Base-by-base conservation (phyloP, 37 sponge, comb jelly and placozoan species). In the Spongia lamella region DNA sequence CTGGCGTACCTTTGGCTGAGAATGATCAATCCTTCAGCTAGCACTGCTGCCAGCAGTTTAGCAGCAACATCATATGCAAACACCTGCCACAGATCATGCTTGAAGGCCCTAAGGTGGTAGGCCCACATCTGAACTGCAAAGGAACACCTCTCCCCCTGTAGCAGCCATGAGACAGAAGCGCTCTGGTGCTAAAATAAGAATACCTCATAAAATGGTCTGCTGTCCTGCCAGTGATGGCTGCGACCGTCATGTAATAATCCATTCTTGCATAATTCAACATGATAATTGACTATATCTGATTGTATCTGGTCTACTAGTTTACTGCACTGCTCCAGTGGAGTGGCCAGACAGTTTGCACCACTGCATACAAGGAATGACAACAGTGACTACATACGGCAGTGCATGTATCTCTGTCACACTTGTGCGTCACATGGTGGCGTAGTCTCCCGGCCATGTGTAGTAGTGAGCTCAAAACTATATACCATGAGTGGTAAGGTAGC, bases 51-150 rank as follows among this genome's bases (percentile, higher is more conserved):
- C 51, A 77, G 32, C 22, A 84, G 38, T 22, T 24, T 70, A 26
- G 62, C 38, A 6, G 60, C 56, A 26, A 84, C 72, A 16, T 50
- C 1, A 15, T 30, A 56, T 34, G 51, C 52, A 43, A 43, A 22
- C 29, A 40, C n/a, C 27, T 21, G 13, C 70, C 79, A 58, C 1
- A 86, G 81, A 63, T 79, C 81, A 66, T 80, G 68, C 9, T 33
- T 30, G 31, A 86, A 58, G 24, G 70, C 71, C 15, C 49, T 52
- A 31, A 80, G 50, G 14, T 86, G 81, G 70, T 80, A 86, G 47
- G 37, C 61, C 76, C 79, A 78, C 87, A 86, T 86, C 36, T 86
- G 87, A 9, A 86, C 47, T 35, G 81, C 36, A 38, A 68, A 79
- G 5, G 81, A 86, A 47, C 87, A 79, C 34, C 81, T 54, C 38